These are phyloP conservation scores for Drosophila dunni DNA, from an alignment of 1,140 invertebrate genomes.

Conservation along the genomic window DNA sequence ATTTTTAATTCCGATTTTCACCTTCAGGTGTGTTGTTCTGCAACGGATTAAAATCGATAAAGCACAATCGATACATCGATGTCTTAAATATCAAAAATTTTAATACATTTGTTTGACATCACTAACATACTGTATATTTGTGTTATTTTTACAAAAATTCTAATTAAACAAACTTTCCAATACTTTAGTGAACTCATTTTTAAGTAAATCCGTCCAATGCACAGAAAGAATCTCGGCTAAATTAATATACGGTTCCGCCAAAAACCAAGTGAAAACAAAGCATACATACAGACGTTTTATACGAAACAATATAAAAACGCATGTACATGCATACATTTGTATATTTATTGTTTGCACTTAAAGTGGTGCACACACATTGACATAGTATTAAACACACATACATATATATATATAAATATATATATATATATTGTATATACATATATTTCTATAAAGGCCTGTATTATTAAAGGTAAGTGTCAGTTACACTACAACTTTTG, in stretches of 20 bases:
- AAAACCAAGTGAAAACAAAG: neutral
- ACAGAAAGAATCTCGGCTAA: slow-evolving; percentile 26
- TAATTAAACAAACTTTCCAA: slow-evolving; percentile 31
- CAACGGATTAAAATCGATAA: slow-evolving; percentile 30
- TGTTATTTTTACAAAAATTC: slow-evolving; percentile 51
- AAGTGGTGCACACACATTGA: slow-evolving; percentile 21
- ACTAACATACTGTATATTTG: slow-evolving; percentile 43
- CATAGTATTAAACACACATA: slow-evolving; percentile 12
- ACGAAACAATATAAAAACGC: slow-evolving; percentile 13
- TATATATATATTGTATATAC: neutral
- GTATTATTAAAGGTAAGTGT: slow-evolving; percentile 24
- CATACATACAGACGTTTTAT: slow-evolving; percentile 25
- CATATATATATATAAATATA: neutral
- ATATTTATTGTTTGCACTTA: slow-evolving; percentile 45
- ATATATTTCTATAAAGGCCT: slow-evolving; percentile 3
- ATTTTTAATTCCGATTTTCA: neutral
- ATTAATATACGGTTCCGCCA: neutral
- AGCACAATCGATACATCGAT: slow-evolving; percentile 44
- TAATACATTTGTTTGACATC: slow-evolving; percentile 36
- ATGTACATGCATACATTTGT: slow-evolving; percentile 28
- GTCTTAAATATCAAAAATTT: slow-evolving; percentile 34
- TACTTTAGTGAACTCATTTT: slow-evolving; percentile 32
- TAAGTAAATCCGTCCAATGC: slow-evolving; percentile 31
- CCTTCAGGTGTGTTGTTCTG: neutral
- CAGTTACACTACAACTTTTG: neutral